A percentile compares a stretch with the other conserved stretches of the same genome.
phyloP scores from a whole-genome alignment of 1,140 invertebrate species.

The Drosophila erecta region DNA sequence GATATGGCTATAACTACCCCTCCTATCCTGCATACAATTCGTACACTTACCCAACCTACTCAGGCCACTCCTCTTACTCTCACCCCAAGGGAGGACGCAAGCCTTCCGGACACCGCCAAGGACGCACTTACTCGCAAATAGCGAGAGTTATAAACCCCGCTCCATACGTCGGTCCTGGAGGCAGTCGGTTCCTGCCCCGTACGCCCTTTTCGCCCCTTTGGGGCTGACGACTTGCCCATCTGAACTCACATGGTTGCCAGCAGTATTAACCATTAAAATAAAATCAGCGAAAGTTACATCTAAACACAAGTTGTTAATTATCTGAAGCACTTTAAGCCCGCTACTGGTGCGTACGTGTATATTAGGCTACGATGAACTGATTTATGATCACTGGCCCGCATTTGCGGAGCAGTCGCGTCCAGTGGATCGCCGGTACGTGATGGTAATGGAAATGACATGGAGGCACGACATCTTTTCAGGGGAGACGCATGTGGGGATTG shows the following conservation, averaged over 20 bases:
- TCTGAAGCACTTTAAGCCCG: conserved; percentile 10
- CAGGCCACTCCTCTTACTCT: neutral
- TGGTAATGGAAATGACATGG: conserved; percentile 31
- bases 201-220: conserved; percentile 40
- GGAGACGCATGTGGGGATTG: conserved; percentile 4
- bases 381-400: conserved; percentile 39
- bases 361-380: conserved; percentile 11
- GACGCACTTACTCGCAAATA: conserved; percentile 66
- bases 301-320: conserved; percentile 8
- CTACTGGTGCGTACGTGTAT: neutral
- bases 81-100: neutral
- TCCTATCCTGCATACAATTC: conserved; percentile 13
- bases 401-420: conserved; percentile 22
- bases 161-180: conserved; percentile 55
- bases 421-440: conserved; percentile 51
- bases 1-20: conserved; percentile 35
- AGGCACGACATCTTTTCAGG: conserved; percentile 16
- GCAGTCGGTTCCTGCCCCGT: conserved; percentile 45
- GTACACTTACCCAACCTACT: conserved; percentile 13
- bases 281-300: conserved; percentile 27
- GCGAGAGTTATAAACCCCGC: conserved; percentile 45
- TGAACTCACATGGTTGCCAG: conserved; percentile 1
- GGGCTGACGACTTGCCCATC: conserved; percentile 37
- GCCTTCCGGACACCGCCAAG: conserved; percentile 43
- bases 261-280: conserved; percentile 44